Percentiles rank a stretch among this genome's conserved stretches.
phyloP scores from a whole-genome alignment of 1,140 invertebrate species.

The Leucophenga varia region DNA sequence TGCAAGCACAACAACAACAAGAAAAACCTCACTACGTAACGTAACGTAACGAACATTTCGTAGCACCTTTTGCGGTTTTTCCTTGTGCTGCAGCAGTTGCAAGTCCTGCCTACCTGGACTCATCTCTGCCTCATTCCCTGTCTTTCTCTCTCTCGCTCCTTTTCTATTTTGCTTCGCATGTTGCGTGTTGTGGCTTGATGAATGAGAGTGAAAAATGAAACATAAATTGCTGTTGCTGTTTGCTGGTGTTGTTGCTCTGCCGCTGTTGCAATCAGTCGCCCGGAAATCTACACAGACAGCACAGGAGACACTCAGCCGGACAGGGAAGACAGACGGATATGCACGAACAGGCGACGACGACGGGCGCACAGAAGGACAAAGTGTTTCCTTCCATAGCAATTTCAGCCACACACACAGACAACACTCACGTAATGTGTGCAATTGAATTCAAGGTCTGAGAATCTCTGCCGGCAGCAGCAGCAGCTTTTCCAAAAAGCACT shows the following conservation, averaged over 20 bases:
- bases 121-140: too few relatives aligned
- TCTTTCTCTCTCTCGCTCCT: too few relatives aligned
- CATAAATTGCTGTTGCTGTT: constrained; percentile 28
- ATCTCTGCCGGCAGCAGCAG: neutral
- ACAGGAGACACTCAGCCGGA: constrained; percentile 19
- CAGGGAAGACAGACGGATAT: constrained; percentile 20
- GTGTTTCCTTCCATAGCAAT: constrained; percentile 27
- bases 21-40: constrained; percentile 14
- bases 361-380: constrained; percentile 28
- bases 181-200: constrained; percentile 49
- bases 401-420: constrained; percentile 17
- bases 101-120: too few relatives aligned
- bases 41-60: constrained; percentile 3
- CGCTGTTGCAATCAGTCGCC: constrained; percentile 42
- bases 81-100: constrained; percentile 1
- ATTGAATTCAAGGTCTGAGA: constrained; percentile 29
- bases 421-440: constrained; percentile 26
- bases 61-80: constrained; percentile 20
- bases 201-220: constrained; percentile 51
- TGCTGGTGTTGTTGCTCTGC: constrained; percentile 10
- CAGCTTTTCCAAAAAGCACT: constrained; percentile 37
- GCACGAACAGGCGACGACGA: constrained; percentile 21
- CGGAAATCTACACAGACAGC: constrained; percentile 44
- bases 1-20: constrained; percentile 18
- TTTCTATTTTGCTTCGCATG: constrained; percentile 17